These are phyloP conservation scores for Drosophila lowei DNA, from an alignment of 1,140 invertebrate species.

Conservation along the genomic window DNA sequence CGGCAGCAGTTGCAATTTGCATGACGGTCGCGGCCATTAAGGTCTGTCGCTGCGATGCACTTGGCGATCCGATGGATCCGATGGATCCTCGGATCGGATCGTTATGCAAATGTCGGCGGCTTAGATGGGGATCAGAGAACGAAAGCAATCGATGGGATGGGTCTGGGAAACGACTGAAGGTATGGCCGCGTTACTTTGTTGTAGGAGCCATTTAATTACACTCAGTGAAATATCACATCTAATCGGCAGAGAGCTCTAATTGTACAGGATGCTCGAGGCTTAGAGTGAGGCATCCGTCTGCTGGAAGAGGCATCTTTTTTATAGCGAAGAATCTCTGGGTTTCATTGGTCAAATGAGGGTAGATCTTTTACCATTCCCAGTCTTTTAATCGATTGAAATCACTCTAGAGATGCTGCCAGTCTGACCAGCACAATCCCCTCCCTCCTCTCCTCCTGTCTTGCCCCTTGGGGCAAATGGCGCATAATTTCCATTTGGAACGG, in stretches of 20 bases:
- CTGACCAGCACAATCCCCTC: too few species aligned
- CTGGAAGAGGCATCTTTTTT: too few species aligned
- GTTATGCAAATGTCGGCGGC: constrained; percentile 31
- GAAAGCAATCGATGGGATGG: neutral
- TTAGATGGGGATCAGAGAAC: constrained; percentile 1
- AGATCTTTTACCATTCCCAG: too few species aligned
- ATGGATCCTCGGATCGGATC: constrained; percentile 13
- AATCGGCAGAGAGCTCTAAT: too few species aligned
- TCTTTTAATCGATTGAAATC: too few species aligned
- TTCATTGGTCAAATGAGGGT: too few species aligned
- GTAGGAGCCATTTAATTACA: too few species aligned
- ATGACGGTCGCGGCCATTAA: constrained; percentile 45
- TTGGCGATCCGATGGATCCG: constrained; percentile 20
- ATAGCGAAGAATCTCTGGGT: too few species aligned
- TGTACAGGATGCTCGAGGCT: too few species aligned
- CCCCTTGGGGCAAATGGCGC: constrained; percentile 48
- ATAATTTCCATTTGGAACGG: constrained; percentile 56
- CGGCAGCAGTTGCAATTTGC: constrained; percentile 43
- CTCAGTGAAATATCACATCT: too few species aligned
- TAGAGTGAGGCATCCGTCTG: too few species aligned
- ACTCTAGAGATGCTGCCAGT: neutral
- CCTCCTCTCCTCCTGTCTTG: neutral
- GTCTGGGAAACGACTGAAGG: neutral
- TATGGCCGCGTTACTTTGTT: too few species aligned
- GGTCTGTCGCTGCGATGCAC: constrained; percentile 10